Evolutionary conservation across 2,797 vertebrate genomes (phyloP), one percentile per base, ranked within the genome.

Genomic region (Furcifer pardalis): DNA sequence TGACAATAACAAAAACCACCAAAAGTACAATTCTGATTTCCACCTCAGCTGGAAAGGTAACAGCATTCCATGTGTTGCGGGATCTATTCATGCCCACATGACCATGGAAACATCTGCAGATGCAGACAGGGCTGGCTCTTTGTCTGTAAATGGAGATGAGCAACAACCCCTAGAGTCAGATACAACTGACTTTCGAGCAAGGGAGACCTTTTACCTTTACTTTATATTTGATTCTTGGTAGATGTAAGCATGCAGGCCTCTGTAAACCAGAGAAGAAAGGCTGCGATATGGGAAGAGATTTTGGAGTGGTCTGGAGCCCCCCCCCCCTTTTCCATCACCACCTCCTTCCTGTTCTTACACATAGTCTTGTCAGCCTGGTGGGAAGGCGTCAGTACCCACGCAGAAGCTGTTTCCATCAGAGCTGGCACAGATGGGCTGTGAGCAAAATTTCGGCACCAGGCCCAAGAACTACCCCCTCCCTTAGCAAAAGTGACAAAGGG

Each of bases 321-420:
- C 52, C 52, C 2, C 10, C 12, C 17, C 10, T 77, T 19, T 59
- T 82, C 72, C 65, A 68, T 77, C 79, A 82, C 56, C 79, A 9
- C 73, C 73, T 65, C 59, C 79, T 82, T 76, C 73, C 74, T 77
- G 79, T 52, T 82, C 65, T 86, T 82, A 69, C 65, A 71, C 56
- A 77, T 30, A 4, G 52, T 76, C 72, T 85, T 15, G 40, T 68
- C 84, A 81, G 84, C 37, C 49, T 81, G 65, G 84, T 77, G 66
- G 73, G 44, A 73, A 77, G 84, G 79, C 32, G 56, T 63, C 25
- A 10, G 42, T 63, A 30, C 84, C 84, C 84, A 86, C 79, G 35
- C 84, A 86, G 84, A 77, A 86, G 79, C 84, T 86, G 84, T 71
- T 86, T 56, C 74, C 32, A 40, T 77, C 52, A 9, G 66, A 86